phyloP scores from a whole-genome alignment of 1,140 invertebrate genomes.

The Penaeus vannamei region DNA sequence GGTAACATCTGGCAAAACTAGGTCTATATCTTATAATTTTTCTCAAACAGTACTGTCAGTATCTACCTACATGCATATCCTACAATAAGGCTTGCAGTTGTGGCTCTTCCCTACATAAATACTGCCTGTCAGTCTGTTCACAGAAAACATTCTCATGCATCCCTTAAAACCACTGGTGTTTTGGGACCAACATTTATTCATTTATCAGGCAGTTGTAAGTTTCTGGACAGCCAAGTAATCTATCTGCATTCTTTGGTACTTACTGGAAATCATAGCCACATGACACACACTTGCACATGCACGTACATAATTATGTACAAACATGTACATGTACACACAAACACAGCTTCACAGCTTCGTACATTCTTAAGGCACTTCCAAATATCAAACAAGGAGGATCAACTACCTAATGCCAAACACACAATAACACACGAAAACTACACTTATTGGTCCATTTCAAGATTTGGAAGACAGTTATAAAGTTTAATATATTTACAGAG shows the following conservation, averaged over 20 bases:
- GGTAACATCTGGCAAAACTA: no score
- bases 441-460: conserved; percentile 44
- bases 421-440: not conserved
- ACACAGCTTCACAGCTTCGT: not conserved
- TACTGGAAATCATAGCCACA: conserved; percentile 42
- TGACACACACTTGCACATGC: conserved; percentile 1
- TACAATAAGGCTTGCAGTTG: no score
- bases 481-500: conserved; percentile 13
- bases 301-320: no score
- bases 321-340: not conserved
- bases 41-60: no score
- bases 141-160: no score
- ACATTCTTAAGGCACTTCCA: not conserved
- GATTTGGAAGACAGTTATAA: conserved; percentile 48
- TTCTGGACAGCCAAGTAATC: not conserved
- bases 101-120: no score
- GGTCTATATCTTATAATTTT: no score
- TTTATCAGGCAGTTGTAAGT: not conserved
- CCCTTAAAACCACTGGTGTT: no score
- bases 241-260: conserved; percentile 54
- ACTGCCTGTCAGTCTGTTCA: no score
- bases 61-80: no score
- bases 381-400: not conserved
- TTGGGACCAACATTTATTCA: no score
- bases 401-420: conserved; percentile 17